phyloP scores from a whole-genome alignment of 2,113 vertebrate genomes.

The Rhineura floridana region DNA sequence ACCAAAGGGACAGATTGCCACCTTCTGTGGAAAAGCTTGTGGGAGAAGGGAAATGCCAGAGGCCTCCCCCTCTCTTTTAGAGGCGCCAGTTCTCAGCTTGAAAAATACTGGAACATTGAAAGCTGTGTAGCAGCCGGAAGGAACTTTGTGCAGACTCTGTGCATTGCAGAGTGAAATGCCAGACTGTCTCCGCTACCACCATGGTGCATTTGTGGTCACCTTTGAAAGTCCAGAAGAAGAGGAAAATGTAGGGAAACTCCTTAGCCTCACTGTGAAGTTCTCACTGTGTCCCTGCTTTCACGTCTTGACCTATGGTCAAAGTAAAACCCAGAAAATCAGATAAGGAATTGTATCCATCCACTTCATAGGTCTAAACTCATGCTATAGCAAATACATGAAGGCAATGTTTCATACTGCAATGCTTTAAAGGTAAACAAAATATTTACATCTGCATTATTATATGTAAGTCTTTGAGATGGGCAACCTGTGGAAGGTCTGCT shows the following conservation, averaged over 20 bases:
- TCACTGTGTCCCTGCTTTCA: neutral
- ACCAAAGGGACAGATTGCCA: constrained; percentile 27
- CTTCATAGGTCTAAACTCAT: neutral
- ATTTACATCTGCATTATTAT: neutral
- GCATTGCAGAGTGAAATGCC: neutral
- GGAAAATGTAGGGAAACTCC: neutral
- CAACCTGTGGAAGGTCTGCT: neutral
- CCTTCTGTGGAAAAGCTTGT: constrained; percentile 28
- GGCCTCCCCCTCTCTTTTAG: constrained; percentile 11
- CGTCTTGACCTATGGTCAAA: neutral
- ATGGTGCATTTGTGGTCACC: neutral
- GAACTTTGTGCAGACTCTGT: constrained; percentile 1
- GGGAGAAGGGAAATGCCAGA: constrained; percentile 38
- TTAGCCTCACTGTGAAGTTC: neutral
- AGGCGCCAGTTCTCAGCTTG: constrained; percentile 32
- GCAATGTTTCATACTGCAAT: neutral
- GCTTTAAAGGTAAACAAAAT: neutral
- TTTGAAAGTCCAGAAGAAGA: neutral
- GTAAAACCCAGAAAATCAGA: neutral
- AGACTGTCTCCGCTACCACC: neutral
- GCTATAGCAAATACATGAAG: neutral
- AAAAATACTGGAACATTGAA: constrained; percentile 3
- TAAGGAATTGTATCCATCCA: neutral
- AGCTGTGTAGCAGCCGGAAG: constrained; percentile 17
- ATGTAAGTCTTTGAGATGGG: neutral